phyloP scores from a whole-genome alignment of 2,113 vertebrate genomes.

The Notiomystis cincta region DNA sequence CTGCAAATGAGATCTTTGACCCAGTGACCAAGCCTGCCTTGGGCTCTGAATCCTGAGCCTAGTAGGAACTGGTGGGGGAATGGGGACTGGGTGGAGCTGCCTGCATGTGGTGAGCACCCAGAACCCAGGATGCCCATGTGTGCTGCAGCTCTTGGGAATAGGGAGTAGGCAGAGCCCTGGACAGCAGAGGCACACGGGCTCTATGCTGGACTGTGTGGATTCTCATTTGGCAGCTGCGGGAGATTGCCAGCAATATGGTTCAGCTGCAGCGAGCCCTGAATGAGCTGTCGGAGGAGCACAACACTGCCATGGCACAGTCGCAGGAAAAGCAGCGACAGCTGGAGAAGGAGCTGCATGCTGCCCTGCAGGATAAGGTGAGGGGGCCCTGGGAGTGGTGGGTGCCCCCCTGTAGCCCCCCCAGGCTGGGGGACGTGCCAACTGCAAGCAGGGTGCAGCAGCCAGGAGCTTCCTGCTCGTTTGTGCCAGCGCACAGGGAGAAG shows the following conservation, averaged over 20 bases:
- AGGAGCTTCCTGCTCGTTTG: neutral
- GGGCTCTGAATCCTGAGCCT: neutral
- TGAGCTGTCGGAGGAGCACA: slow-evolving; percentile 76
- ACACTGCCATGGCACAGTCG: slow-evolving; percentile 66
- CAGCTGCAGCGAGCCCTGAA: slow-evolving; percentile 78
- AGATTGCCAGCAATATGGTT: slow-evolving; percentile 74
- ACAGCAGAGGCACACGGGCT: rapidly evolving
- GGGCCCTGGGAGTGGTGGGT: neutral
- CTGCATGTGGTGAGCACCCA: neutral
- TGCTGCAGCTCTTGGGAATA: neutral
- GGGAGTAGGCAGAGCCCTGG: neutral
- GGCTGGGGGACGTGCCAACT: neutral
- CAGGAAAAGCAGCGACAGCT: slow-evolving; percentile 64
- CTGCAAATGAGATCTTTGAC: neutral
- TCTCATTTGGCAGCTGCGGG: slow-evolving; percentile 72
- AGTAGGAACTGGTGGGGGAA: neutral
- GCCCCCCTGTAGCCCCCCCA: too few species aligned
- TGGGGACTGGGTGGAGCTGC: too few species aligned
- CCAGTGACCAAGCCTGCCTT: neutral
- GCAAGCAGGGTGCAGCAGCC: neutral
- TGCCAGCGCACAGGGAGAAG: neutral
- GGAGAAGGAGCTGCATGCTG: slow-evolving; percentile 73
- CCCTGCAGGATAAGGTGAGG: slow-evolving; percentile 82
- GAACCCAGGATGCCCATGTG: neutral
- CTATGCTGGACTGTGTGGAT: neutral